These are phyloP conservation scores for Echiichthys vipera DNA, from an alignment of 2,797 vertebrate species.

Conservation along the genomic window DNA sequence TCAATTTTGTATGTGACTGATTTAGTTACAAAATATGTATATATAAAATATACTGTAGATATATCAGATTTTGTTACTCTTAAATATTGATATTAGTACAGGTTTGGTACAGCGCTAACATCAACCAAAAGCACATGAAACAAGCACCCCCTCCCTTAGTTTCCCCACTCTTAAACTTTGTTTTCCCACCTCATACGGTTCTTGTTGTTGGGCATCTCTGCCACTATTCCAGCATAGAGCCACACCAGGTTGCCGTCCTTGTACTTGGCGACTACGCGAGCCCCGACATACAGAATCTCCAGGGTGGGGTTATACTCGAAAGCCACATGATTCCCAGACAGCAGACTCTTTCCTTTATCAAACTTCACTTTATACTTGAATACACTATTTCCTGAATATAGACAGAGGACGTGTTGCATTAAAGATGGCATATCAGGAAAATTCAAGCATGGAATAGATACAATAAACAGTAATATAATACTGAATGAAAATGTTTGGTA, in stretches of 20 bases:
- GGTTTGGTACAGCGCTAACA: not conserved
- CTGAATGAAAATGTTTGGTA: not conserved
- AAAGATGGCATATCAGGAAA: not conserved
- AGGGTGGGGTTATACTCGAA: conserved; percentile 93
- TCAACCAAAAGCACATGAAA: not conserved
- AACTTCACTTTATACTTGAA: conserved; percentile 98
- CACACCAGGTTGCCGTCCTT: conserved; percentile 96
- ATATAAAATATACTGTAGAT: not conserved
- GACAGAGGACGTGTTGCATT: conserved; percentile 6
- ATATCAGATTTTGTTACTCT: not conserved
- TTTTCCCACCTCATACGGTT: conserved; percentile 92
- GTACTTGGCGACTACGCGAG: conserved; percentile 96
- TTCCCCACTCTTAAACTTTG: not conserved
- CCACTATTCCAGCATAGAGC: conserved; percentile 98
- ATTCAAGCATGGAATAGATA: not conserved
- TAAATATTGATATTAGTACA: not conserved
- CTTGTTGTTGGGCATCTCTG: conserved; percentile 96
- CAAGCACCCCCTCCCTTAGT: too few species aligned
- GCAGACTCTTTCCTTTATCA: conserved; percentile 97
- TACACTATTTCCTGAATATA: conserved; percentile 83
- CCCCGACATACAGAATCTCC: conserved; percentile 93
- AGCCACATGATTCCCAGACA: conserved; percentile 97
- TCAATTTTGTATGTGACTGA: too few species aligned
- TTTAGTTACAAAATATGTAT: too few species aligned
- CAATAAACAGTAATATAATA: not conserved